Conservation (phyloP, 2,888 invertebrate genomes). For the Drosophila tripunctata region DNA sequence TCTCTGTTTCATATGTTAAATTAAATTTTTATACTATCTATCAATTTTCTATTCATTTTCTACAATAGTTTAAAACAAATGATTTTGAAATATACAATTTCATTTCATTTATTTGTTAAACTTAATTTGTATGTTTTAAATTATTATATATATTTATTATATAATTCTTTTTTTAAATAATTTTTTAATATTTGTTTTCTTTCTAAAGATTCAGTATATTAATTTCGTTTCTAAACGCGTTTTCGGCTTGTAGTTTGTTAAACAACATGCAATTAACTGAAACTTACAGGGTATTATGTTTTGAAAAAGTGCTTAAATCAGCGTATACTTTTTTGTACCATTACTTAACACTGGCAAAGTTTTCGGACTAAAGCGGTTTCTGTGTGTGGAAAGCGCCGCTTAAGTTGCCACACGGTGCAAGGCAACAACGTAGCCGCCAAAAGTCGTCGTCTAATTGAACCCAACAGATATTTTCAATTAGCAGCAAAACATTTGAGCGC, state of each 20-base stretch:
- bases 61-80: too few species aligned
- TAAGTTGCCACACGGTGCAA: conserved; percentile 59
- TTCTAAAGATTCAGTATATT: too few species aligned
- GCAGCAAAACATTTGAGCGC: conserved; percentile 82
- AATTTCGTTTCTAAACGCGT: too few species aligned
- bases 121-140: too few species aligned
- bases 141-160: too few species aligned
- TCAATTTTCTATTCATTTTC: too few species aligned
- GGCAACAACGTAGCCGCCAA: conserved; percentile 29
- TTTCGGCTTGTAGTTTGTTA: background rate
- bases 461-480: conserved; percentile 84
- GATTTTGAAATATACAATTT: too few species aligned
- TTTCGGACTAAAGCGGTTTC: conserved; percentile 23
- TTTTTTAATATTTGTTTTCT: too few species aligned
- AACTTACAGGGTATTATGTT: conserved; percentile 20
- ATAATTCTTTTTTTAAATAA: too few species aligned
- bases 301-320: conserved; percentile 68
- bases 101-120: too few species aligned
- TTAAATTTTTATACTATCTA: too few species aligned
- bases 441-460: conserved; percentile 82
- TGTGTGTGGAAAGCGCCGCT: conserved; percentile 41
- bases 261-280: background rate
- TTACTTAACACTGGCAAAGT: conserved; percentile 50
- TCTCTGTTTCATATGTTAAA: too few species aligned
- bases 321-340: conserved; percentile 46